Conservation (phyloP, 2,888 invertebrate genomes). For the Troides aeacus region DNA sequence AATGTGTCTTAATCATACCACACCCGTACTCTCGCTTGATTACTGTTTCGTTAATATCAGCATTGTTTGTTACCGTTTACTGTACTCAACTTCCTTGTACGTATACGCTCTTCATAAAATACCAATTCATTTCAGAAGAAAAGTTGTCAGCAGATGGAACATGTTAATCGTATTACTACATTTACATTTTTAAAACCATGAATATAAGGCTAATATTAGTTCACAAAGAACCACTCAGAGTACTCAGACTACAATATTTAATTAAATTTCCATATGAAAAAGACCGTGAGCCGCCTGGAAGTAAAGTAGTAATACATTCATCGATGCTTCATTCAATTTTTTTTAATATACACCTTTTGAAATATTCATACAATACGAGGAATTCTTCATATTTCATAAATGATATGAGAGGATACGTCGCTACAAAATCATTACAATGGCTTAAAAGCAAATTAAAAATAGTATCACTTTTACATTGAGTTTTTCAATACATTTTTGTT, state of each 20-base stretch:
- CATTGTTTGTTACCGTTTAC: not conserved
- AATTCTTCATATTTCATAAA: not conserved
- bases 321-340: slow-evolving; percentile 34
- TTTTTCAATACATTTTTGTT: not conserved
- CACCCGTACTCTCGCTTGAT: not conserved
- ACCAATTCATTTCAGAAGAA: no score
- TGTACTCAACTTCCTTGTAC: not conserved
- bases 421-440: not conserved
- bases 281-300: not conserved
- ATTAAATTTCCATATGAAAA: slow-evolving; percentile 7
- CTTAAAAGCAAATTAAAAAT: no score
- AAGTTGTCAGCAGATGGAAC: not conserved
- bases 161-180: not conserved
- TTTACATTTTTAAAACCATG: not conserved
- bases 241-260: not conserved
- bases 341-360: slow-evolving; percentile 35
- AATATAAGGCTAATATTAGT: slow-evolving; percentile 1
- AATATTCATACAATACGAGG: slow-evolving; percentile 53
- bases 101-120: not conserved
- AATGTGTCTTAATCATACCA: slow-evolving; percentile 1
- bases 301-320: not conserved
- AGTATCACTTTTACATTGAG: not conserved
- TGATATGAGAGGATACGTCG: not conserved
- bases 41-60: not conserved
- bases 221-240: slow-evolving; percentile 1